Percentiles rank a stretch among this genome's conserved stretches.
These are phyloP conservation scores for Xestia ashworthii DNA, from an alignment of 2,888 invertebrate genomes.

Conservation along the genomic window DNA sequence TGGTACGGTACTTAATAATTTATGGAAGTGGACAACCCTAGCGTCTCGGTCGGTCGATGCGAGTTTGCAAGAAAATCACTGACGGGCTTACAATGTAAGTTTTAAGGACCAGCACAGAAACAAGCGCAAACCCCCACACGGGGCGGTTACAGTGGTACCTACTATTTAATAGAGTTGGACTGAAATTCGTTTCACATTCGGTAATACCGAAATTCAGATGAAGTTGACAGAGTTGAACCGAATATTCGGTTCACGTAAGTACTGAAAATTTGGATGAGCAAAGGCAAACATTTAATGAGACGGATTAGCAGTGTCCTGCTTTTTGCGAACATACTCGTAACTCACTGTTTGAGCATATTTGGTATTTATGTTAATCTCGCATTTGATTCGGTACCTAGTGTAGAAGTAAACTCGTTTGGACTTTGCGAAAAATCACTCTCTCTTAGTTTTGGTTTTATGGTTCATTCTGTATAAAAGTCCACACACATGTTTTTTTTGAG, in stretches of 20 bases:
- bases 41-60: not conserved
- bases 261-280: too few relatives aligned
- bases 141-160: not conserved
- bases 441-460: not conserved
- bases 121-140: not conserved
- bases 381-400: not conserved
- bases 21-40: not conserved
- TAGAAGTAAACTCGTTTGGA: not conserved
- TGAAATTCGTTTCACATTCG: slow-evolving; percentile 1
- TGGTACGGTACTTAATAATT: not conserved
- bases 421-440: too few relatives aligned
- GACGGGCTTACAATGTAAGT: not conserved
- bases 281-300: not conserved
- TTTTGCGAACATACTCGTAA: too few relatives aligned
- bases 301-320: not conserved
- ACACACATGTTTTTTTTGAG: not conserved
- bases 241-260: too few relatives aligned
- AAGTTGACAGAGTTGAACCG: not conserved
- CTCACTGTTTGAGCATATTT: not conserved
- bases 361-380: not conserved
- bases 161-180: not conserved
- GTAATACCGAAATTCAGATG: not conserved
- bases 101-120: not conserved
- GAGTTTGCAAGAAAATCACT: not conserved
- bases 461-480: not conserved